Evolutionary conservation across 2,888 invertebrate species (phyloP).

Genomic region (Agrilus cyanescens): DNA sequence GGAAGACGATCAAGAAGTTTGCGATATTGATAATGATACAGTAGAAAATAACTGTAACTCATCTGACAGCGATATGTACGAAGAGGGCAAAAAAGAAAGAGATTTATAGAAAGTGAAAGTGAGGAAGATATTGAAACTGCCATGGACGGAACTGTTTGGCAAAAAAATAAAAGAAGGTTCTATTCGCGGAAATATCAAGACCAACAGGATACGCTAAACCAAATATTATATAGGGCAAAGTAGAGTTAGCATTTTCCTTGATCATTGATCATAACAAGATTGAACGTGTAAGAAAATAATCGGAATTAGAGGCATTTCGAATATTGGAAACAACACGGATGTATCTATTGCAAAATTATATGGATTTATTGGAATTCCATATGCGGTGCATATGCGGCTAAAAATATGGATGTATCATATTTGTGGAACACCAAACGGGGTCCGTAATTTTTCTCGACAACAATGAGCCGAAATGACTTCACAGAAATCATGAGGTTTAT

Average conservation of each 20-base stretch:
- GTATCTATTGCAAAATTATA: background rate
- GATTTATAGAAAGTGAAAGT: background rate
- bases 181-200: constrained; percentile 1
- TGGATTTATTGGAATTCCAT: constrained; percentile 7
- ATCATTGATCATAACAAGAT: background rate
- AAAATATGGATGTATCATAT: constrained; percentile 11
- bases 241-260: background rate
- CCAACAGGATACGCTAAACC: constrained; percentile 1
- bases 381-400: constrained; percentile 18
- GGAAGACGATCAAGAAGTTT: constrained; percentile 6
- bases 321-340: background rate
- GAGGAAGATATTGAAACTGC: constrained; percentile 6
- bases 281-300: background rate
- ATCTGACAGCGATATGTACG: constrained; percentile 4
- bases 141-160: constrained; percentile 12
- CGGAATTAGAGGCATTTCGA: constrained; percentile 1
- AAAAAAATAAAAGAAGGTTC: constrained; percentile 8
- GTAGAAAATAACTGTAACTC: constrained; percentile 2
- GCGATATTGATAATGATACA: background rate
- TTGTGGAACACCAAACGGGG: constrained; percentile 19
- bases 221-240: background rate
- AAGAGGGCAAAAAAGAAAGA: constrained; percentile 6
- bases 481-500: no score
- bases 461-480: background rate
- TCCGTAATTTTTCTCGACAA: constrained; percentile 3